These are phyloP conservation scores for Zhengitettix transpicula DNA, from an alignment of 2,888 invertebrate genomes.

Conservation along the genomic window DNA sequence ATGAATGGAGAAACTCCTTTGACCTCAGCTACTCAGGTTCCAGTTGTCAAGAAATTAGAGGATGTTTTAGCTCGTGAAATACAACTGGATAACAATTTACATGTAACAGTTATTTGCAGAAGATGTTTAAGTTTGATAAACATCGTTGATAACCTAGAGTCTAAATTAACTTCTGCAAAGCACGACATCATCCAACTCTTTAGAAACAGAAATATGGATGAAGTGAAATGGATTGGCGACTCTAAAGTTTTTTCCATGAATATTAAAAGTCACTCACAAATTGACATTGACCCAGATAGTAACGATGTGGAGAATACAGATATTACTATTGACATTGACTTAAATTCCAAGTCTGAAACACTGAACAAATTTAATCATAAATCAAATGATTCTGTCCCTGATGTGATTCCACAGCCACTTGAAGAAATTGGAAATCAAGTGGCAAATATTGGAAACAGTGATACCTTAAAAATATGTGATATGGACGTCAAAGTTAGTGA, in stretches of 20 bases:
- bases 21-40: slow-evolving; percentile 8
- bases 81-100: not conserved
- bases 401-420: too few relatives aligned
- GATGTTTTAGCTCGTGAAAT: slow-evolving; percentile 4
- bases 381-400: too few relatives aligned
- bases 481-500: not conserved
- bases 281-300: not conserved
- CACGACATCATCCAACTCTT: slow-evolving; percentile 8
- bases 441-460: not conserved
- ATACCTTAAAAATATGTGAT: slow-evolving; percentile 3
- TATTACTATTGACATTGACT: not conserved
- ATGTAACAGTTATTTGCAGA: slow-evolving; percentile 7
- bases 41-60: slow-evolving; percentile 8
- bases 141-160: slow-evolving; percentile 9
- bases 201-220: not conserved
- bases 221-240: not conserved
- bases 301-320: not conserved
- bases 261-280: too few relatives aligned
- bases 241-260: not conserved
- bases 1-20: slow-evolving; percentile 5
- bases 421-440: too few relatives aligned
- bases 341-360: not conserved
- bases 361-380: too few relatives aligned
- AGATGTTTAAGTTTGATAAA: slow-evolving; percentile 10
- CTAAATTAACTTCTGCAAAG: slow-evolving; percentile 8